Evolutionary conservation across 2,113 vertebrate genomes (phyloP), one percentile per base, ranked within the genome.

Genomic region (Protomyctophum bolini): DNA sequence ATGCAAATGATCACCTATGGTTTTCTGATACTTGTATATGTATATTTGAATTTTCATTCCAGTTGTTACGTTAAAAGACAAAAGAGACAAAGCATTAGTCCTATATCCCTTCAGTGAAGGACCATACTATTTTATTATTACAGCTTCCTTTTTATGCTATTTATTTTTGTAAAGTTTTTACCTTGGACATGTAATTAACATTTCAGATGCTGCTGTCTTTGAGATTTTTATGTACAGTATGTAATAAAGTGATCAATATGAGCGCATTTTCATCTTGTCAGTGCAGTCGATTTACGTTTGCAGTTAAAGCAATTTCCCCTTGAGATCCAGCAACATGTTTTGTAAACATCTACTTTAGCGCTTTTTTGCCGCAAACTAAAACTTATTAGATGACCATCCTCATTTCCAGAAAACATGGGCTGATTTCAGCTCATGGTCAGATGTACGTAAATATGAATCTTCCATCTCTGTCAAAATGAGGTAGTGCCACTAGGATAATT

Each of bases 91-190:
- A 79, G 79, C 72, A 83, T 87, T 76, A 73, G 84, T 78, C 77
- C 70, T 63, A 77, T 92, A 89, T 92, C 83, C 91, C 91, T 93
- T 93, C 91, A 93, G 86, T 93, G 91, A 93, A 93, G 91, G 91
- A 92, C 77, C 71, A 82, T 85, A 60, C 71, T 86, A 80, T 88
- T 81, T 76, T 86, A 87, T 81, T 84, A 83, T 85, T 85, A 85
- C 79, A 84, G 89, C 91, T 92, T 88, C 83, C 85, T 84, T 90
- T 87, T 81, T 77, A 89, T 88, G 85, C 86, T 94, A 94, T 95
- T 95, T 95, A 95, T 95, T 95, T 94, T 94, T 95, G 87, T 94
- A 92, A 88, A 86, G 88, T 93, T 93, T 93, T 84, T 90, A 93
- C 88, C 67, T 81, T 86, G 61, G 70, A 73, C 75, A 74, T 91